Conservation (phyloP, 2,113 vertebrate genomes). For the Amphiprion ocellaris region DNA sequence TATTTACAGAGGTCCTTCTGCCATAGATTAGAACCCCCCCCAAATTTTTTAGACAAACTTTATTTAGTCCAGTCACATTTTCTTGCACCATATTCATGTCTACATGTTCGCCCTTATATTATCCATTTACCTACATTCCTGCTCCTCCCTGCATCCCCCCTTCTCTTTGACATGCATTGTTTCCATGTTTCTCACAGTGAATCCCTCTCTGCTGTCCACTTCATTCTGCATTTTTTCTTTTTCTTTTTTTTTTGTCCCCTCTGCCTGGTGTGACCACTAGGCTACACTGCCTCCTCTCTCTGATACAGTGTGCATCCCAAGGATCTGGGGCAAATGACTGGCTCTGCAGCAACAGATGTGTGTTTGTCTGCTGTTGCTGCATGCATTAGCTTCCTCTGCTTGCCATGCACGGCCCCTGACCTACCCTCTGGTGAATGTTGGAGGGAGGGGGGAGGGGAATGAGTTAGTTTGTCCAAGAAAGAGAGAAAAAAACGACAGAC, state of each 20-base stretch:
- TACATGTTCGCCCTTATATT: conserved; percentile 31
- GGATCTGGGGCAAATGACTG: conserved; percentile 75
- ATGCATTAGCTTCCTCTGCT: conserved; percentile 62
- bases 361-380: conserved; percentile 69
- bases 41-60: not conserved
- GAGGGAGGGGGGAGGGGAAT: conserved; percentile 22
- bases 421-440: conserved; percentile 55
- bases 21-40: conserved; percentile 48
- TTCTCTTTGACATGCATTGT: conserved; percentile 15
- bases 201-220: conserved; percentile 18
- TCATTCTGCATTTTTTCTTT: not conserved
- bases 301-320: conserved; percentile 51
- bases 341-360: conserved; percentile 80
- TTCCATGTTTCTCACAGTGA: not conserved
- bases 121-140: conserved; percentile 5
- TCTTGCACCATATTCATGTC: conserved; percentile 50
- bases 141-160: not conserved
- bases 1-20: conserved; percentile 44
- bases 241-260: conserved; percentile 33
- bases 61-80: conserved; percentile 40
- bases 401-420: conserved; percentile 63
- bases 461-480: conserved; percentile 25
- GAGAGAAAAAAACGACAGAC: conserved; percentile 23
- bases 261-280: conserved; percentile 80
- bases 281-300: conserved; percentile 83